These are phyloP conservation scores for Seira ritae DNA, from an alignment of 2,888 invertebrate species.

Conservation along the genomic window DNA sequence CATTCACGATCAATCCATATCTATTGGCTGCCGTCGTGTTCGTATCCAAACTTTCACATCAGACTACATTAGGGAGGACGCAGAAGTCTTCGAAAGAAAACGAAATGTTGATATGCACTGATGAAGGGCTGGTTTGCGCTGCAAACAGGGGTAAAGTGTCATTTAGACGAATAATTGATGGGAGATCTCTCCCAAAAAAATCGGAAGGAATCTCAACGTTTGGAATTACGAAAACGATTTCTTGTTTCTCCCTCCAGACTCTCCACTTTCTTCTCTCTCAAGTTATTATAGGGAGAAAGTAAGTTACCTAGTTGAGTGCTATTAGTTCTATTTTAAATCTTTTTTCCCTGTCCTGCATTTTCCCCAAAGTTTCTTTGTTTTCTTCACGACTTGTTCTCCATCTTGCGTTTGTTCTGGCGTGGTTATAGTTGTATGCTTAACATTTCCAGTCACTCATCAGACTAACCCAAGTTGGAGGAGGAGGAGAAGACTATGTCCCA, in stretches of 20 bases:
- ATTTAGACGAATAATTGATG: slow-evolving; percentile 65
- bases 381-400: no score
- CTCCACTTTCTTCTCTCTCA: background rate
- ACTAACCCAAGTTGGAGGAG: background rate
- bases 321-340: slow-evolving; percentile 3
- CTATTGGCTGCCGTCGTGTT: no score
- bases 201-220: slow-evolving; percentile 49
- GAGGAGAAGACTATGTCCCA: no score
- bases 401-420: no score
- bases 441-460: background rate
- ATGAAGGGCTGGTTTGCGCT: slow-evolving; percentile 49
- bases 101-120: slow-evolving; percentile 61
- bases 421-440: background rate
- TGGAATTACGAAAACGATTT: slow-evolving; percentile 45
- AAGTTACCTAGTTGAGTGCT: background rate
- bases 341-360: background rate
- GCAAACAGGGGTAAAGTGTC: slow-evolving; percentile 53
- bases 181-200: slow-evolving; percentile 45
- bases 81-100: slow-evolving; percentile 6
- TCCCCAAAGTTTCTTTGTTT: no score
- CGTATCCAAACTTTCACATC: no score
- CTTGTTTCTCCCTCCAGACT: slow-evolving; percentile 34
- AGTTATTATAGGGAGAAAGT: slow-evolving; percentile 13
- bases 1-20: no score
- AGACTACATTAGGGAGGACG: no score